These are phyloP conservation scores for Sylvia atricapilla DNA, from an alignment of 2,113 vertebrate species.

Conservation along the genomic window DNA sequence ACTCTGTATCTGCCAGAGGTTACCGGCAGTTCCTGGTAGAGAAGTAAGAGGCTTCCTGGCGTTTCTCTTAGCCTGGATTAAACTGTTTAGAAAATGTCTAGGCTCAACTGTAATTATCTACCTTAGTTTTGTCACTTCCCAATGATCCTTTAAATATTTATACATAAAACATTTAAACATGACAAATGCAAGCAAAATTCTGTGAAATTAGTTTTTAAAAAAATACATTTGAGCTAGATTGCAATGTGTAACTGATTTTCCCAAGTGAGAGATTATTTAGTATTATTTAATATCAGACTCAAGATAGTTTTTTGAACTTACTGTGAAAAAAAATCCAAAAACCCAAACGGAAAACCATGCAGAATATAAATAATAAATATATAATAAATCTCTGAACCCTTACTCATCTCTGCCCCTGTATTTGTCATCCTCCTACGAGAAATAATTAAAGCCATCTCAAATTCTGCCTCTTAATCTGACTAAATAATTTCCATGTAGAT, in stretches of 20 bases:
- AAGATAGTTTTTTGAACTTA: background rate
- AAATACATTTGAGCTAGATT: background rate
- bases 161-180: background rate
- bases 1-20: background rate
- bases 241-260: background rate
- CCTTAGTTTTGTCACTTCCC: background rate
- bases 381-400: background rate
- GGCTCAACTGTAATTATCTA: background rate
- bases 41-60: background rate
- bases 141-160: conserved; percentile 15
- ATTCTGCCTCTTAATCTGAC: conserved; percentile 6
- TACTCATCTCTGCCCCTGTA: background rate
- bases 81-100: background rate
- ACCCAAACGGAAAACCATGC: background rate
- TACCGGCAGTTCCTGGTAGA: background rate
- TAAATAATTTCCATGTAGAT: conserved; percentile 8
- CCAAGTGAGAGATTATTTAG: background rate
- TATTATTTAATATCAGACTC: background rate
- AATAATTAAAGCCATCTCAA: background rate
- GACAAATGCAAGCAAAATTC: background rate
- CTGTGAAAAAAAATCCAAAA: background rate
- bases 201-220: background rate
- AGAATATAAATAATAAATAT: too few species aligned
- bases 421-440: conserved; percentile 2
- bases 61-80: background rate